Evolutionary conservation across 1,140 invertebrate species (phyloP).

Genomic region (Diabrotica undecimpunctata): DNA sequence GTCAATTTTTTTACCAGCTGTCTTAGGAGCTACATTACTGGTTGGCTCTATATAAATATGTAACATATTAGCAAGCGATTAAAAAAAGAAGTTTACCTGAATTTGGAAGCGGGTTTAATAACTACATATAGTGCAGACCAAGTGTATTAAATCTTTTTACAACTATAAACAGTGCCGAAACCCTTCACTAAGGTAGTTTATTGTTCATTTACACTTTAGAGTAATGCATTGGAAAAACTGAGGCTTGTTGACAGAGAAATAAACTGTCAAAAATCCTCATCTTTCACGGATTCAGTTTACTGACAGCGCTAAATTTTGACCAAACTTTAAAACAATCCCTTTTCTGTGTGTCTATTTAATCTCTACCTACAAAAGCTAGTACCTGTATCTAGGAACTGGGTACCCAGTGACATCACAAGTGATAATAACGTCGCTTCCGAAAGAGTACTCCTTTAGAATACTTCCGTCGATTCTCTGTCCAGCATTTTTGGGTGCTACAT

Average conservation of each 20-base stretch:
- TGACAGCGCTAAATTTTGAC: too few relatives aligned
- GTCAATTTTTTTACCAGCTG: constrained; percentile 57
- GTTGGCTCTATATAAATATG: constrained; percentile 56
- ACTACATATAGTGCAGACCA: too few relatives aligned
- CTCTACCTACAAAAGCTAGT: constrained; percentile 35
- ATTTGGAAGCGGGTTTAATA: constrained; percentile 65
- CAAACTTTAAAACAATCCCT: too few relatives aligned
- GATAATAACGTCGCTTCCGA: constrained; percentile 47
- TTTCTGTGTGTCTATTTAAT: too few relatives aligned
- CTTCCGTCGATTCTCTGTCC: constrained; percentile 58
- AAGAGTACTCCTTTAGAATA: constrained; percentile 51
- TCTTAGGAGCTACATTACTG: constrained; percentile 62
- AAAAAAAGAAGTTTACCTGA: constrained; percentile 54
- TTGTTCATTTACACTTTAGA: constrained; percentile 58
- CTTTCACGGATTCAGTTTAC: too few relatives aligned
- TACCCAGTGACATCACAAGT: constrained; percentile 57
- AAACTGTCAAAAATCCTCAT: too few relatives aligned
- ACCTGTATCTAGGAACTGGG: constrained; percentile 60
- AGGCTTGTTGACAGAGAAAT: too few relatives aligned
- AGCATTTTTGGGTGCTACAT: constrained; percentile 61
- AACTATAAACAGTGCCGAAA: too few relatives aligned
- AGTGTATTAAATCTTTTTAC: too few relatives aligned
- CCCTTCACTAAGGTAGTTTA: too few relatives aligned
- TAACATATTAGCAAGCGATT: neutral
- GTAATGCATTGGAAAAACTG: too few relatives aligned